phyloP scores from a whole-genome alignment of 2,113 vertebrate genomes.

The Aphyosemion australe region DNA sequence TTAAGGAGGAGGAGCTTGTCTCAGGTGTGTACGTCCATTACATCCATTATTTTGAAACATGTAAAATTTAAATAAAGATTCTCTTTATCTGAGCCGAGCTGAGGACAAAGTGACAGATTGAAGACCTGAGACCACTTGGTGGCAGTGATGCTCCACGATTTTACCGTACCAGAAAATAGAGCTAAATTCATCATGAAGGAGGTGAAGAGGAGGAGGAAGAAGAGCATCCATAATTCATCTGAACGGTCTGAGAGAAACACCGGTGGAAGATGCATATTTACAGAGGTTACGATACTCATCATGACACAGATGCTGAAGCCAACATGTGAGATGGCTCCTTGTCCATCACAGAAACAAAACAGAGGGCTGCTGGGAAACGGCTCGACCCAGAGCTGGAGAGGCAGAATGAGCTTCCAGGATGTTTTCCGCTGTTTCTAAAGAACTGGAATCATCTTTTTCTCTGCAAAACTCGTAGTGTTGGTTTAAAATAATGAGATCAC shows the following conservation, averaged over 20 bases:
- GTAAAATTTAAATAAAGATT: too few relatives aligned
- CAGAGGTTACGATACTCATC: conserved; percentile 59
- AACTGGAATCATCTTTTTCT: too few relatives aligned
- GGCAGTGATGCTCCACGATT: conserved; percentile 63
- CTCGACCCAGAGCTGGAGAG: background rate
- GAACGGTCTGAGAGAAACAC: conserved; percentile 68
- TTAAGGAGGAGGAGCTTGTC: too few relatives aligned
- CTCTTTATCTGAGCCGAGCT: too few relatives aligned
- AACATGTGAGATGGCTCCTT: conserved; percentile 11
- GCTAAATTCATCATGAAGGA: conserved; percentile 43
- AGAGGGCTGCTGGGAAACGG: background rate
- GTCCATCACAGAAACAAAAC: conserved; percentile 26
- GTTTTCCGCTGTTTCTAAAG: too few relatives aligned
- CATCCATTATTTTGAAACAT: too few relatives aligned
- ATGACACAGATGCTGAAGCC: conserved; percentile 51
- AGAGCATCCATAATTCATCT: conserved; percentile 74
- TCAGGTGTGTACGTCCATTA: too few relatives aligned
- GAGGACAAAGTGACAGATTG: background rate
- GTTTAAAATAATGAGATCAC: too few relatives aligned
- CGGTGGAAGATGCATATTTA: conserved; percentile 67
- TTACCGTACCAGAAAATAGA: background rate
- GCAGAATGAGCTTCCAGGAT: background rate
- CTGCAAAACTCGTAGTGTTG: too few relatives aligned
- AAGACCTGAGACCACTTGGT: conserved; percentile 58
- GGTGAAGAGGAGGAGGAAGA: conserved; percentile 30